Conservation (phyloP, 2,797 vertebrate species). For the Eidolon dupreanum region DNA sequence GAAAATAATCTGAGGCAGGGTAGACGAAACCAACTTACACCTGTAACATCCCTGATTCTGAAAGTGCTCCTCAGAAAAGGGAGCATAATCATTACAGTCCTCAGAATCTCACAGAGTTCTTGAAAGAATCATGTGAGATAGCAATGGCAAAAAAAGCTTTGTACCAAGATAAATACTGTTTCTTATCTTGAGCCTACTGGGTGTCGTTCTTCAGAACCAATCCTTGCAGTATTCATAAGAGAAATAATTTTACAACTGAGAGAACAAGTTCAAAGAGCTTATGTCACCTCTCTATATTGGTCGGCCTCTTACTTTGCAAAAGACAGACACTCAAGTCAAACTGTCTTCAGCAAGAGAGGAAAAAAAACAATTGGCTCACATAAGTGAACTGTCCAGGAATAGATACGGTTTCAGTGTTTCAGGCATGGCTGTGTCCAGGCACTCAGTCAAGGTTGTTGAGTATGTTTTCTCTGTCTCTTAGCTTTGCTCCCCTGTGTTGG, state of each 20-base stretch:
- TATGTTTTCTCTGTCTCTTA: neutral
- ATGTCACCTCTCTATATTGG: neutral
- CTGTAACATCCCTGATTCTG: neutral
- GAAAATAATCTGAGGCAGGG: too few species aligned
- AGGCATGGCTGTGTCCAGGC: neutral
- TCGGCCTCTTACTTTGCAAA: neutral
- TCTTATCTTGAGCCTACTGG: neutral
- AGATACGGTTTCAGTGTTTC: neutral
- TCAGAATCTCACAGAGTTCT: neutral
- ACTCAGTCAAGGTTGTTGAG: neutral
- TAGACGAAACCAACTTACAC: neutral
- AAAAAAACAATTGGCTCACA: neutral
- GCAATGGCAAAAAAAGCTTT: neutral
- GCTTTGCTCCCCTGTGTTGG: neutral
- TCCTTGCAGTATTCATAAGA: neutral
- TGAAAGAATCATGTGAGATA: neutral
- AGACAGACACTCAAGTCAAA: neutral
- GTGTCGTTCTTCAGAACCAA: neutral
- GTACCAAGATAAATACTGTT: neutral
- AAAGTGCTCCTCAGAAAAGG: neutral
- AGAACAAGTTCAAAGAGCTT: neutral
- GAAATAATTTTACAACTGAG: conserved; percentile 10
- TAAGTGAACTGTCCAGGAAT: neutral
- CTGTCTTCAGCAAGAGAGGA: neutral
- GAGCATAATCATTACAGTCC: neutral